Conservation (phyloP, 2,113 vertebrate genomes). For the Phalacrocorax pelagicus region DNA sequence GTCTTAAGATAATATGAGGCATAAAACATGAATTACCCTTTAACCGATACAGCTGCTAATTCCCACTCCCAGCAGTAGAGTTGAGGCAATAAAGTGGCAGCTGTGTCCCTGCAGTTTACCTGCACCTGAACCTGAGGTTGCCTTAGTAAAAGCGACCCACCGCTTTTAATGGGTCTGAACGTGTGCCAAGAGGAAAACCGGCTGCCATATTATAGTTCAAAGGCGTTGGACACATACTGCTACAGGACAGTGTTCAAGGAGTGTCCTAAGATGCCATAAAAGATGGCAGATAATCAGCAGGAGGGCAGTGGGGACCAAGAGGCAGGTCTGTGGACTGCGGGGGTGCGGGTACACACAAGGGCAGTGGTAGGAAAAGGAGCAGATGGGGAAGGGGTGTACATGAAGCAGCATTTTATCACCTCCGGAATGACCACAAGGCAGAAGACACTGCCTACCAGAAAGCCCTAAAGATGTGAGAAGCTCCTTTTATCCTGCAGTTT, state of each 20-base stretch:
- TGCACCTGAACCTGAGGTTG: not conserved
- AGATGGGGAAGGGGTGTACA: not conserved
- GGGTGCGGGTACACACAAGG: rapidly evolving
- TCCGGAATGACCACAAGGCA: not conserved
- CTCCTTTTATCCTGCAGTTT: not conserved
- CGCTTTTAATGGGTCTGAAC: not conserved
- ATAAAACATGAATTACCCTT: not conserved
- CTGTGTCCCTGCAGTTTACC: not conserved
- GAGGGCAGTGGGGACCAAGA: not conserved
- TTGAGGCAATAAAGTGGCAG: not conserved
- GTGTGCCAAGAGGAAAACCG: rapidly evolving
- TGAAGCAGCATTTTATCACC: not conserved
- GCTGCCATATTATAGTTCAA: not conserved
- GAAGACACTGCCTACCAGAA: not conserved
- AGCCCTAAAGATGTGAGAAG: not conserved
- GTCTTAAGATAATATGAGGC: not conserved
- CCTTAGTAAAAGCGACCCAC: not conserved
- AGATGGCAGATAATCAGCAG: not conserved
- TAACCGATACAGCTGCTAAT: not conserved
- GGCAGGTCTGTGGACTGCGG: not conserved
- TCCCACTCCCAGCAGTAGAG: not conserved
- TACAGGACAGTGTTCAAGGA: rapidly evolving
- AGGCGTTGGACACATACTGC: not conserved
- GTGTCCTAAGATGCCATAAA: not conserved
- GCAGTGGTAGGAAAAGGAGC: not conserved